Conservation (phyloP, 2,797 vertebrate genomes). For the Sebastes vulpes region DNA sequence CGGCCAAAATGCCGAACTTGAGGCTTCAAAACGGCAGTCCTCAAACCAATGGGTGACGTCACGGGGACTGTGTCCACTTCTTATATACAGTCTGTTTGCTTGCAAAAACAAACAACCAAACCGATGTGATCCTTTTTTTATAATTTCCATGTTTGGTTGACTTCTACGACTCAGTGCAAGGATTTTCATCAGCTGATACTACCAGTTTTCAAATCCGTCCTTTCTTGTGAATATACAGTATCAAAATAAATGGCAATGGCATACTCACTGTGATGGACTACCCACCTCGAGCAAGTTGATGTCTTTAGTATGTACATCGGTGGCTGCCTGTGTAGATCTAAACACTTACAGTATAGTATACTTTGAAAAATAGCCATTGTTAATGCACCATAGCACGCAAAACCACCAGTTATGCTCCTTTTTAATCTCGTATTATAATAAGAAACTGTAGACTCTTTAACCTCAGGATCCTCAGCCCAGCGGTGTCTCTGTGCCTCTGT, state of each 20-base stretch:
- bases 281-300: not conserved
- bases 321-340: not conserved
- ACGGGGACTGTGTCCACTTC: too few relatives aligned
- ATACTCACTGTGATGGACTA: not conserved
- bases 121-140: not conserved
- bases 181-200: not conserved
- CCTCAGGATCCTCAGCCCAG: conserved; percentile 7
- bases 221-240: not conserved
- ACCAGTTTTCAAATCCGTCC: not conserved
- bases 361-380: not conserved
- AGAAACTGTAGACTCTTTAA: conserved; percentile 10
- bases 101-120: not conserved
- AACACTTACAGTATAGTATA: not conserved
- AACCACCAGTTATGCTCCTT: not conserved
- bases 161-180: not conserved
- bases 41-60: too few relatives aligned
- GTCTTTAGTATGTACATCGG: not conserved
- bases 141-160: not conserved
- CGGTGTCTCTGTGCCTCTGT: conserved; percentile 5
- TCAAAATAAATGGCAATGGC: not conserved
- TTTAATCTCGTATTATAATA: not conserved
- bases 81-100: too few relatives aligned
- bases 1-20: too few relatives aligned
- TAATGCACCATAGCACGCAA: not conserved
- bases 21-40: too few relatives aligned